Percentiles rank a stretch among this genome's conserved stretches.
Conservation (phyloP, 2,113 vertebrate species). For the Pitta sordida region DNA sequence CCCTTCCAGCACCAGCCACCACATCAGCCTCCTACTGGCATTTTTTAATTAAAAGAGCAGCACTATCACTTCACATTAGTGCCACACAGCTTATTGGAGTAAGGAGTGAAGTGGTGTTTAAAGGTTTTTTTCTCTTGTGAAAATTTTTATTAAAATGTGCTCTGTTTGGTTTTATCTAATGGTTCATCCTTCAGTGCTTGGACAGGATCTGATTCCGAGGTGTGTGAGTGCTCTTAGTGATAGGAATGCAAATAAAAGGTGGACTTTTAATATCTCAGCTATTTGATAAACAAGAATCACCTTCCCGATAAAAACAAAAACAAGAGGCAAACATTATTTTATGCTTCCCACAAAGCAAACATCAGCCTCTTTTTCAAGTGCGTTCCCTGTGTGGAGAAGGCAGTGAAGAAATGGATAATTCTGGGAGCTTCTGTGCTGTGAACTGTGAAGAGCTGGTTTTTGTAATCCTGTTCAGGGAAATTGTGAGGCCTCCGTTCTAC, state of each 20-base stretch:
- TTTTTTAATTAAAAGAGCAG: constrained; percentile 60
- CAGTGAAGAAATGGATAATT: not conserved
- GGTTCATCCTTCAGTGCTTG: not conserved
- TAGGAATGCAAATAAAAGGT: not conserved
- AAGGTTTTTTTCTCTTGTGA: not conserved
- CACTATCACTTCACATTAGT: constrained; percentile 60
- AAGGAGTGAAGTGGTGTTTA: constrained; percentile 10
- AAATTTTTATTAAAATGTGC: not conserved
- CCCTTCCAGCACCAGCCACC: not conserved
- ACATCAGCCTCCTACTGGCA: constrained; percentile 42
- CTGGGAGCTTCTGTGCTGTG: not conserved
- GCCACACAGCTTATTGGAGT: constrained; percentile 22
- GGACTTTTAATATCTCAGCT: not conserved
- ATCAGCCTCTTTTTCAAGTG: not conserved
- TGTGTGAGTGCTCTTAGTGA: not conserved
- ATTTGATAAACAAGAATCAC: not conserved
- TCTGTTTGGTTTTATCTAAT: not conserved
- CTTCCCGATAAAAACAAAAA: not conserved
- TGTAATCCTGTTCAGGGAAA: not conserved
- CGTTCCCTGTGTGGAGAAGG: not conserved
- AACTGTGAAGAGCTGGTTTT: not conserved
- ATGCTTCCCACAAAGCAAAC: not conserved
- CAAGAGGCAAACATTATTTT: not conserved
- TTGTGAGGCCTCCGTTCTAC: not conserved
- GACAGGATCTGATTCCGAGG: not conserved